phyloP scores from a whole-genome alignment of 2,797 vertebrate genomes.

The Oophaga sylvatica region DNA sequence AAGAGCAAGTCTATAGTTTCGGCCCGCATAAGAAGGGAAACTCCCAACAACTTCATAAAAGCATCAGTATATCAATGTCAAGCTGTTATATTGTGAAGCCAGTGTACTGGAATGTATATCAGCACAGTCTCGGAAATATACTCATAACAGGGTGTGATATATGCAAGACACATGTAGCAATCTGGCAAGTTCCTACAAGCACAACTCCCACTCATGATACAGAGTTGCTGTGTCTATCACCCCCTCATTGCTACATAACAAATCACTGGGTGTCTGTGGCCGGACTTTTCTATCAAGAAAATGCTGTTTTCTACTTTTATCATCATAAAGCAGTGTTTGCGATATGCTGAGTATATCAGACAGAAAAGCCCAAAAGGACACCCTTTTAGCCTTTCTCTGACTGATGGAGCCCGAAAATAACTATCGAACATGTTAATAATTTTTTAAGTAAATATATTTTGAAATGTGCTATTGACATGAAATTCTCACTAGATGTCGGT shows the following conservation, averaged over 20 bases:
- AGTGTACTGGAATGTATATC: neutral
- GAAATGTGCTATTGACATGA: too few relatives aligned
- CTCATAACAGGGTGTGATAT: neutral
- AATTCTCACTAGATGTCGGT: too few relatives aligned
- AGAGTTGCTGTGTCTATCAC: neutral
- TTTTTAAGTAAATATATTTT: too few relatives aligned
- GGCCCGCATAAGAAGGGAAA: neutral
- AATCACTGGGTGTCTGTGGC: neutral
- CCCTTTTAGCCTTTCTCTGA: too few relatives aligned
- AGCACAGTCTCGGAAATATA: neutral
- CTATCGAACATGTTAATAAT: too few relatives aligned
- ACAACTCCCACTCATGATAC: neutral
- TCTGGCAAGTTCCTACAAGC: constrained; percentile 11
- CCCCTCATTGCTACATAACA: neutral
- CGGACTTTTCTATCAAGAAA: neutral
- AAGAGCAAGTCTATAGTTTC: neutral
- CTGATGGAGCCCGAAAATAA: too few relatives aligned
- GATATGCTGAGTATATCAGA: too few relatives aligned
- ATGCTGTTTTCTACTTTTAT: too few relatives aligned
- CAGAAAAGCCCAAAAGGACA: too few relatives aligned
- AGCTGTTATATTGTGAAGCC: neutral
- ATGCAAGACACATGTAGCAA: neutral
- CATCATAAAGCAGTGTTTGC: too few relatives aligned
- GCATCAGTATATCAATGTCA: neutral
- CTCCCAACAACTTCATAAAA: neutral